Evolutionary conservation across 1,140 invertebrate species (phyloP), one percentile per base, ranked within the genome.

Genomic region (Battus philenor): DNA sequence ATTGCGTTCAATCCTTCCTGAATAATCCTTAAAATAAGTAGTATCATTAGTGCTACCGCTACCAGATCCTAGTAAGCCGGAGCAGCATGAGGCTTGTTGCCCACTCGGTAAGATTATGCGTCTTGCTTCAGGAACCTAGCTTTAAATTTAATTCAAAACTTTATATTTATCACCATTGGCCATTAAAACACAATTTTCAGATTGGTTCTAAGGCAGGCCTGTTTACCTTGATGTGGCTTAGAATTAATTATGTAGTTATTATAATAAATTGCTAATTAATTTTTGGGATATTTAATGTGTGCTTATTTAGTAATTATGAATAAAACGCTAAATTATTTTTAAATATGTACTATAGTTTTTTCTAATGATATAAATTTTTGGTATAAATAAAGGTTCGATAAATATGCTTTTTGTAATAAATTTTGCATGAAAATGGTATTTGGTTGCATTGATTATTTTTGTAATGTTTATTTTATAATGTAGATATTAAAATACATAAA

Each of bases 71-170:
- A 90, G 91, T 86, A 92, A 93, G 87, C 93, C 93, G 73, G 92
- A 94, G 88, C 91, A 94, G 90, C 93, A 94, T 89, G 93, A 94
- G 87, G 91, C 92, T 87, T 93, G 92, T 90, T 94, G 93, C 89
- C 93, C 93, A 74, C 88, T 92, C 85, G 91, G 91, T 92, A 91
- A 92, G 90, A 79, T 29, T 57, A 54, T 63, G 54, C 44, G 54
- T 59, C 44, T 53, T 68, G 68, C 38, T 50, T 34, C 54, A 41
- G 56, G 68, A 74, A 59, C 59, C 57, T 55, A 48, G 29, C 44
- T 50, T 30, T 50, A 44, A 49, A 34, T 45, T 54, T 29, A 41
- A 46, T 49, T 30, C 2, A 13, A 30, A 11, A 9, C 44, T 43
- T 63, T 55, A 56, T 64, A 57, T 63, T 59, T 13, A 11, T 11